These are phyloP conservation scores for Leucophora obtusa DNA, from an alignment of 2,888 invertebrate species.

Conservation along the genomic window DNA sequence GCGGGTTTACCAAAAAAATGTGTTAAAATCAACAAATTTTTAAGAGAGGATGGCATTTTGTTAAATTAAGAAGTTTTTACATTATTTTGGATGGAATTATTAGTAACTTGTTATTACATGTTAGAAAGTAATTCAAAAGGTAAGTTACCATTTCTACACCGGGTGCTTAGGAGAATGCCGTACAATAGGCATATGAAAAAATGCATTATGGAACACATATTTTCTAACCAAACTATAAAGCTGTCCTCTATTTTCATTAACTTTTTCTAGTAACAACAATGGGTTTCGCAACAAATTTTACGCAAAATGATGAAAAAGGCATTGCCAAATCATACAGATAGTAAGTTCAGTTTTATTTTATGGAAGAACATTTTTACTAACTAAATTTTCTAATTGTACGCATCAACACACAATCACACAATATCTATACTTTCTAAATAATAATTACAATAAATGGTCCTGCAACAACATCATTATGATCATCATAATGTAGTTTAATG, in stretches of 20 bases:
- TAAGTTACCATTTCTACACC: too few relatives aligned
- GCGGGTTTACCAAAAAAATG: too few relatives aligned
- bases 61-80: too few relatives aligned
- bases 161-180: too few relatives aligned
- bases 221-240: too few relatives aligned
- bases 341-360: slow-evolving; percentile 65
- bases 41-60: too few relatives aligned
- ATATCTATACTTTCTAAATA: slow-evolving; percentile 18
- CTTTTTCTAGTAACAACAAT: slow-evolving; percentile 73
- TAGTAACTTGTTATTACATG: too few relatives aligned
- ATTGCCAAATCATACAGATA: slow-evolving; percentile 75
- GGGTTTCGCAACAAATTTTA: slow-evolving; percentile 75
- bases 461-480: background rate
- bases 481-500: slow-evolving; percentile 61
- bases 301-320: slow-evolving; percentile 72
- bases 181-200: too few relatives aligned
- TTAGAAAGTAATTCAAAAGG: too few relatives aligned
- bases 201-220: too few relatives aligned
- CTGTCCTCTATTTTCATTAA: background rate
- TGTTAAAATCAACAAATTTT: too few relatives aligned
- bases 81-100: too few relatives aligned
- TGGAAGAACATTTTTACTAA: background rate
- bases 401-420: background rate
- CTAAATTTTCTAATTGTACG: background rate
- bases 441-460: background rate